phyloP scores from a whole-genome alignment of 2,888 invertebrate species.

The Chymomyza amoena region DNA sequence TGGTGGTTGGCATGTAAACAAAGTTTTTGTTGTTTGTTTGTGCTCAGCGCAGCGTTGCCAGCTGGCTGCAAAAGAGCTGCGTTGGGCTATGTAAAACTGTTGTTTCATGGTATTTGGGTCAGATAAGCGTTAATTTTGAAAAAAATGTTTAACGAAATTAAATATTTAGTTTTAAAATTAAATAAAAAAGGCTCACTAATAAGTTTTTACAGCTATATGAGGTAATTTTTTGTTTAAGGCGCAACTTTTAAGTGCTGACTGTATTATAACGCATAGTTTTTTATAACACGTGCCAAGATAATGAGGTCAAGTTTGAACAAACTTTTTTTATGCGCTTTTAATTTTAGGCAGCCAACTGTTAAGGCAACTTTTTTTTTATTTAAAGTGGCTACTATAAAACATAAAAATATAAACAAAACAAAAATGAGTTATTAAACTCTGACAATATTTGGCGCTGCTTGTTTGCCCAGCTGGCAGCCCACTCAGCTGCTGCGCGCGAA shows the following conservation, averaged over 20 bases:
- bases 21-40: constrained; percentile 58
- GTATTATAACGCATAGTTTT: too few relatives aligned
- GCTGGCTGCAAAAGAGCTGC: neutral
- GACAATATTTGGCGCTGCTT: constrained; percentile 4
- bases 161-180: too few relatives aligned
- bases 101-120: neutral
- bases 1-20: constrained; percentile 65
- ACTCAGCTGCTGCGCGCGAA: constrained; percentile 50
- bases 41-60: constrained; percentile 60
- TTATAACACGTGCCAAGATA: too few relatives aligned
- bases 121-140: neutral
- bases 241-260: too few relatives aligned
- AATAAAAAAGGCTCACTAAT: too few relatives aligned
- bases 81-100: neutral
- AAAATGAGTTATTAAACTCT: neutral
- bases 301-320: too few relatives aligned
- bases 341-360: too few relatives aligned
- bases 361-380: too few relatives aligned
- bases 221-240: too few relatives aligned
- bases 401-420: neutral
- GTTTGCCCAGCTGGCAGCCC: constrained; percentile 48
- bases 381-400: neutral
- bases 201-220: too few relatives aligned
- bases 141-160: neutral
- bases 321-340: too few relatives aligned